Base-by-base conservation (phyloP, 2,113 vertebrate genomes). In the Saguinus imperator region DNA sequence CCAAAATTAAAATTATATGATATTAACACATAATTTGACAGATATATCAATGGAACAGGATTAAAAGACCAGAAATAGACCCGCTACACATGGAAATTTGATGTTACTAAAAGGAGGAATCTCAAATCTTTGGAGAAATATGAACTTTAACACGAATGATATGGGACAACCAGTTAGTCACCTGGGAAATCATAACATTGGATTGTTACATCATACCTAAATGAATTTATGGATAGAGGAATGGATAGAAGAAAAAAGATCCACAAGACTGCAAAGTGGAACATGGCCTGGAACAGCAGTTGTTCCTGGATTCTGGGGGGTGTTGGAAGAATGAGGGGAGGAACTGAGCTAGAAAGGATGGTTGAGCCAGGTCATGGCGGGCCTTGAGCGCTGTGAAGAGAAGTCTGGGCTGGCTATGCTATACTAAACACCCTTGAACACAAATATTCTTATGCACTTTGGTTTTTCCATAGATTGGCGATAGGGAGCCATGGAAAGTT, bases 1-100 rank as follows among this genome's bases (percentile, higher is more conserved):
- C 82, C 80, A 86, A 73, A 87, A 92, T 94, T 70, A 96, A 93
- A 80, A 81, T 48, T 52, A 81, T 25, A 70, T 55, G 40, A 4
- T 27, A 85, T 21, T 72, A 35, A n/a, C 55, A 73, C 16, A 50
- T 52, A 89, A 86, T 77, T 66, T 94, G 64, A 87, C 4, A 89
- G 48, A 37, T 43, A n/a, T 21, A 83, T 80, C n/a, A 58, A 77
- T 21, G 40, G 43, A 23, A 68, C 16, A 40, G 12, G 12, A 52
- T 48, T 73, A 73, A 94, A 80, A 94, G 9, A 66, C 17, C 48
- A 90, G 83, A 89, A 94, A n/a, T 57, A 91, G 8, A 45, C 4
- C 61, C 32, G 72, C 3, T 14, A 76, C 20, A 88, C 29, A 52
- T 83, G 43, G n/a, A 83, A 77, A 75, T 50, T 52, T 90, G 37